Conservation (phyloP, 1,140 invertebrate species). For the Globodera rostochiensis region DNA sequence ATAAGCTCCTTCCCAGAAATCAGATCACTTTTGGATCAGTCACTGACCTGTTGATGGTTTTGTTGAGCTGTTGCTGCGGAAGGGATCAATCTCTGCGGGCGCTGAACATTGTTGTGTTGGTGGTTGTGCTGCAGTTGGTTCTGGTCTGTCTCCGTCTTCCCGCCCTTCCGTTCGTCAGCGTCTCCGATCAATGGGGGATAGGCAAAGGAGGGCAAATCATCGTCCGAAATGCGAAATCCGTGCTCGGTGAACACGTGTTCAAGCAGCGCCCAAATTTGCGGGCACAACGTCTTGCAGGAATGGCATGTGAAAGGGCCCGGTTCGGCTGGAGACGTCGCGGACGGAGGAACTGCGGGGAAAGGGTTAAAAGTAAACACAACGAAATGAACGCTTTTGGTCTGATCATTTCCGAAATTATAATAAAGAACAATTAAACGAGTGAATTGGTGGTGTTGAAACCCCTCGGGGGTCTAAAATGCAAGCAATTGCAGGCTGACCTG, state of each 20-base stretch:
- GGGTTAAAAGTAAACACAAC: not conserved
- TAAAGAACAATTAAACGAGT: no score
- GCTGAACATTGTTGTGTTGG: constrained; percentile 2
- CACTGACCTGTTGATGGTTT: constrained; percentile 4
- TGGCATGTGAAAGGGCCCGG: constrained; percentile 52
- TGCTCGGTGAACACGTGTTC: constrained; percentile 59
- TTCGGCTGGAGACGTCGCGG: not conserved
- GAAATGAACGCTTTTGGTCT: no score
- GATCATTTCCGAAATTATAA: no score
- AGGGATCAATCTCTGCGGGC: constrained; percentile 4
- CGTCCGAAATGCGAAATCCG: constrained; percentile 57
- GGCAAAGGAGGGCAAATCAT: constrained; percentile 48
- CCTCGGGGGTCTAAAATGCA: not conserved
- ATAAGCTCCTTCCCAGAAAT: not conserved
- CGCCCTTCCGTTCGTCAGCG: constrained; percentile 8
- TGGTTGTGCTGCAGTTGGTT: constrained; percentile 4
- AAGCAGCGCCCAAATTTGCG: constrained; percentile 60
- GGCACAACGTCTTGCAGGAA: constrained; percentile 57
- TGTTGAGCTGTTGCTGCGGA: not conserved
- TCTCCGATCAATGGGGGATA: constrained; percentile 35
- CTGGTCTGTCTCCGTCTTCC: constrained; percentile 15
- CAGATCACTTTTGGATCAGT: not conserved
- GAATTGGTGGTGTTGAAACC: not conserved
- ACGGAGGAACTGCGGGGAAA: constrained; percentile 5
- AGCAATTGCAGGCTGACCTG: constrained; percentile 12